Evolutionary conservation across 53 echinoderm and acorn worm genomes (phyloP), one percentile per base, ranked within the genome.

Genomic region (Luidia sarsii): DNA sequence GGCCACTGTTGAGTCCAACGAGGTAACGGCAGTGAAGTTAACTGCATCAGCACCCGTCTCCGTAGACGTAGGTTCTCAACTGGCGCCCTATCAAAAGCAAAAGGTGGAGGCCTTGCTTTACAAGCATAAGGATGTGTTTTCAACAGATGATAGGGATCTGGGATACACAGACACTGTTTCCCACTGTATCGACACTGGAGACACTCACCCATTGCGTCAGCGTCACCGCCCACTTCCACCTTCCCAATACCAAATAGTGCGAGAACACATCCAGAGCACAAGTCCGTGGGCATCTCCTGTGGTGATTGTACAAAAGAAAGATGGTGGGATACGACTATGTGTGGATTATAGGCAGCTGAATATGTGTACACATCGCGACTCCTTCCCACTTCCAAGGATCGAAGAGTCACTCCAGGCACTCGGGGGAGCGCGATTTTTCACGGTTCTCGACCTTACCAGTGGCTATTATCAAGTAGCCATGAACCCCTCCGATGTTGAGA

Each of bases 311-410:
- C 66, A 60, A 16, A 92, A 92, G 29, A 30, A 37, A 30, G 92
- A 92, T 38, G 75, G 86, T 13, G 56, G 71, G 13, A 87, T 84
- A 35, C 51, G 91, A 56, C 71, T 91, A 23, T 91, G 91, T 19
- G 33, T 87, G 3, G 91, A 91, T 57, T 79, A 88, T 35, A 54
- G 88, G 16, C 56, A 48, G 27, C 31, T 90, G 37, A n/a, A n/a
- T 90, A 3, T 88, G 88, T 2, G 70, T 84, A 4, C 88, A 84
- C 28, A 71, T 70, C 59, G 67, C 83, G 0, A 60, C 56, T 2
- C 83, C 70, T 0, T 31, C 71, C 6, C 70, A 70, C 8, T 31
- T 70, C 38, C 56, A 1, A 13, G 43, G 33, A 22, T 2, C 2
- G 87, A 70, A 83, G n/a, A 68, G 69, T 21, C 57, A 70, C 33